phyloP scores from a whole-genome alignment of 2,888 invertebrate species.

The Autographa pulchrina region DNA sequence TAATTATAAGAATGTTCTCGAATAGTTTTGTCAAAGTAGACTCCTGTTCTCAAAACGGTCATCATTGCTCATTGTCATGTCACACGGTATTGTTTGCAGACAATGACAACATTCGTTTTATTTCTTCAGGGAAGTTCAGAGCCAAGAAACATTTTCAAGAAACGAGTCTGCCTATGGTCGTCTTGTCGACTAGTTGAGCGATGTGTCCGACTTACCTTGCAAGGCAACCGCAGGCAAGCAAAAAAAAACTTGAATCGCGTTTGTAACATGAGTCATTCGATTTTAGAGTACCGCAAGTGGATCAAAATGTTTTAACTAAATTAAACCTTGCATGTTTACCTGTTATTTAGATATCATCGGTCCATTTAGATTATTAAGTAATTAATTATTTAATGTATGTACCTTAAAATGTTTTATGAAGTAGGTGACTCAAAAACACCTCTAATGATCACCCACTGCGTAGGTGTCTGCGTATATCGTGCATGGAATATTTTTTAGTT shows the following conservation, averaged over 20 bases:
- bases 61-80: conserved; percentile 70
- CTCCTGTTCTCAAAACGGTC: conserved; percentile 58
- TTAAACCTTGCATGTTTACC: conserved; percentile 12
- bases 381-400: conserved; percentile 16
- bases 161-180: conserved; percentile 29
- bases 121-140: conserved; percentile 54
- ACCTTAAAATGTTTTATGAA: neutral
- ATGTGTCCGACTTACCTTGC: conserved; percentile 30
- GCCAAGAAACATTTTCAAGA: conserved; percentile 55
- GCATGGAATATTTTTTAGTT: conserved; percentile 33
- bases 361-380: conserved; percentile 14
- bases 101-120: conserved; percentile 65
- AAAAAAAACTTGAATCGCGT: conserved; percentile 41
- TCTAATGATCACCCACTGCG: conserved; percentile 8
- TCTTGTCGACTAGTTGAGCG: conserved; percentile 26
- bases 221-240: conserved; percentile 22
- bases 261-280: conserved; percentile 49
- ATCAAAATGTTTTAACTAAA: conserved; percentile 19
- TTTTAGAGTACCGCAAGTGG: conserved; percentile 31
- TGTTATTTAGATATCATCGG: neutral
- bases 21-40: conserved; percentile 20
- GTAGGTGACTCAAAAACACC: conserved; percentile 11
- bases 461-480: conserved; percentile 29
- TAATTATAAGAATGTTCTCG: conserved; percentile 20
- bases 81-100: conserved; percentile 60